Percentiles rank a stretch among this genome's conserved stretches.
These are phyloP conservation scores for Campoletis sonorensis DNA, from an alignment of 1,140 invertebrate genomes.

Conservation along the genomic window DNA sequence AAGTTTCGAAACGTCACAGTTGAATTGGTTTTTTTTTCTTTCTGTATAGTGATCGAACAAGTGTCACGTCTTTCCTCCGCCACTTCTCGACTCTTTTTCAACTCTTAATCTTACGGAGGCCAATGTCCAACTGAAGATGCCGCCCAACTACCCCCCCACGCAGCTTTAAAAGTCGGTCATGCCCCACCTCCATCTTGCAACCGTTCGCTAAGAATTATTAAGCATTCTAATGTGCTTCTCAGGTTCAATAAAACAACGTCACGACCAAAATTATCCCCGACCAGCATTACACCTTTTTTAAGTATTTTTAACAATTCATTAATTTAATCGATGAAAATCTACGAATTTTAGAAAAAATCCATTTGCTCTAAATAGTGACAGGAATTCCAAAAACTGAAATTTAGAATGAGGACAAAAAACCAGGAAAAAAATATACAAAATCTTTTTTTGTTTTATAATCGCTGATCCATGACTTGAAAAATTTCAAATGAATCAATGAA, in stretches of 20 bases:
- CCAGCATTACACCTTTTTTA: background rate
- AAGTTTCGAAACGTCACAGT: conserved; percentile 17
- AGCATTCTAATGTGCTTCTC: conserved; percentile 65
- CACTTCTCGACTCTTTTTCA: conserved; percentile 71
- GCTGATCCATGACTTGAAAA: too few species aligned
- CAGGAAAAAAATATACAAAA: too few species aligned
- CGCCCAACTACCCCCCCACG: conserved; percentile 71
- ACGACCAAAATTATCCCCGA: background rate
- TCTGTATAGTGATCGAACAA: conserved; percentile 16
- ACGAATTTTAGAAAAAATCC: background rate
- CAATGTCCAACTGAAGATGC: conserved; percentile 76
- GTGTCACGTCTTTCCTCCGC: conserved; percentile 53
- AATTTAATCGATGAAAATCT: background rate
- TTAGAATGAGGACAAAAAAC: too few species aligned
- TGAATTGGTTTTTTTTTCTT: conserved; percentile 33
- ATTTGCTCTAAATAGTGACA: too few species aligned
- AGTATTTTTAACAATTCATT: background rate
- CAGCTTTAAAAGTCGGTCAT: conserved; percentile 74
- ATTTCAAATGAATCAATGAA: too few species aligned
- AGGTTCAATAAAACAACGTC: background rate
- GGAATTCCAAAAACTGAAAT: too few species aligned
- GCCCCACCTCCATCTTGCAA: conserved; percentile 64
- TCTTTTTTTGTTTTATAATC: too few species aligned
- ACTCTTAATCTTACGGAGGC: conserved; percentile 75
- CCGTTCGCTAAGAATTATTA: conserved; percentile 67